Conservation (phyloP, 1,140 invertebrate species). For the Aphelinus atriplicis region DNA sequence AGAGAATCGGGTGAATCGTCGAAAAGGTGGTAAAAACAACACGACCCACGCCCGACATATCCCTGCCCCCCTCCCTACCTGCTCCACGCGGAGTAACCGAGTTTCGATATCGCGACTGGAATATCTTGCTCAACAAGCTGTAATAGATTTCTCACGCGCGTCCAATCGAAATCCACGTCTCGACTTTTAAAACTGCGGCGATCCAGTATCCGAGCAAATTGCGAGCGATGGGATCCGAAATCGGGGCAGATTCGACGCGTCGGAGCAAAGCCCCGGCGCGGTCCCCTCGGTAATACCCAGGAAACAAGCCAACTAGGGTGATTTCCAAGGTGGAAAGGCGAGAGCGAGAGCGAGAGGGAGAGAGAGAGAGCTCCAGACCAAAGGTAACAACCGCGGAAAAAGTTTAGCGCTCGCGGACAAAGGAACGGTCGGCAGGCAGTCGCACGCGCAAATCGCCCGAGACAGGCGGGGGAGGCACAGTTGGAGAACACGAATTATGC, state of each 20-base stretch:
- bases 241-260: slow-evolving; percentile 1
- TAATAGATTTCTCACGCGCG: no score
- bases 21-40: no score
- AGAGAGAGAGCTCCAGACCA: background rate
- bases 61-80: no score
- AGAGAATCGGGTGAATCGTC: no score
- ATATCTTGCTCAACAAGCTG: no score
- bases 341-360: background rate
- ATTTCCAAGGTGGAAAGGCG: slow-evolving; percentile 4
- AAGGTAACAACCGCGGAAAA: background rate
- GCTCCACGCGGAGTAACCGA: no score
- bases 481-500: background rate
- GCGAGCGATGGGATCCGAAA: slow-evolving; percentile 4
- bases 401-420: slow-evolving; percentile 13
- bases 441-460: slow-evolving; percentile 10
- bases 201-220: no score
- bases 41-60: no score
- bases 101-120: no score
- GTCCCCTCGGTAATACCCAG: background rate
- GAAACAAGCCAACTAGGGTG: background rate
- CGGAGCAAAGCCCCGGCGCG: no score
- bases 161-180: no score
- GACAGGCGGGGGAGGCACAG: slow-evolving; percentile 1
- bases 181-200: no score
- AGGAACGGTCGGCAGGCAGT: slow-evolving; percentile 15